These are phyloP conservation scores for Octonoba sinensis DNA, from an alignment of 2,888 invertebrate species.

Conservation along the genomic window DNA sequence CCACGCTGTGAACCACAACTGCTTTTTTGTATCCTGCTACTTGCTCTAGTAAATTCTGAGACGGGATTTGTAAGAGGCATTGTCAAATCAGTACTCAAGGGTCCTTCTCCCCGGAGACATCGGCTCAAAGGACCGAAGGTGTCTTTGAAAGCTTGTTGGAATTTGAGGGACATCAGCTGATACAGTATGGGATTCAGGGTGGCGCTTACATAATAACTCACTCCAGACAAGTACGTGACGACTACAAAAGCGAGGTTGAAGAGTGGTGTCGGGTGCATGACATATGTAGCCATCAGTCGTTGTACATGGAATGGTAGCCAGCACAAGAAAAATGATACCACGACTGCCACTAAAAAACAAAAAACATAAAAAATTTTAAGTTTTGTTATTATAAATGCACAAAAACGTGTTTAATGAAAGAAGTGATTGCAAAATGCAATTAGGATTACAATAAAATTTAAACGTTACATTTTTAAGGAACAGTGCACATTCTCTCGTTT, in stretches of 20 bases:
- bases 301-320: conserved; percentile 95
- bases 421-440: neutral
- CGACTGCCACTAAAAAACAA: conserved; percentile 73
- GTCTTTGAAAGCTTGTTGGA: conserved; percentile 90
- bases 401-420: neutral
- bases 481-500: no score
- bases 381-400: neutral
- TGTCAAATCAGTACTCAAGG: neutral
- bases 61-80: conserved; percentile 8
- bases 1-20: conserved; percentile 1
- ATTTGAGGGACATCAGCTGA: conserved; percentile 88
- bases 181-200: conserved; percentile 94
- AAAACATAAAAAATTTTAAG: neutral
- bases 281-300: conserved; percentile 71
- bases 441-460: neutral
- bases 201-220: conserved; percentile 91
- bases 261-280: conserved; percentile 69
- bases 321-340: conserved; percentile 87
- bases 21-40: conserved; percentile 10
- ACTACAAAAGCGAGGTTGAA: conserved; percentile 76
- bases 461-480: no score
- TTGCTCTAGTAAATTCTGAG: conserved; percentile 21
- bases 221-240: conserved; percentile 86
- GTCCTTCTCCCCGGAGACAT: conserved; percentile 34
- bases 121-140: conserved; percentile 68